phyloP scores from a whole-genome alignment of 2,113 vertebrate species.

The Sapayoa aenigma region DNA sequence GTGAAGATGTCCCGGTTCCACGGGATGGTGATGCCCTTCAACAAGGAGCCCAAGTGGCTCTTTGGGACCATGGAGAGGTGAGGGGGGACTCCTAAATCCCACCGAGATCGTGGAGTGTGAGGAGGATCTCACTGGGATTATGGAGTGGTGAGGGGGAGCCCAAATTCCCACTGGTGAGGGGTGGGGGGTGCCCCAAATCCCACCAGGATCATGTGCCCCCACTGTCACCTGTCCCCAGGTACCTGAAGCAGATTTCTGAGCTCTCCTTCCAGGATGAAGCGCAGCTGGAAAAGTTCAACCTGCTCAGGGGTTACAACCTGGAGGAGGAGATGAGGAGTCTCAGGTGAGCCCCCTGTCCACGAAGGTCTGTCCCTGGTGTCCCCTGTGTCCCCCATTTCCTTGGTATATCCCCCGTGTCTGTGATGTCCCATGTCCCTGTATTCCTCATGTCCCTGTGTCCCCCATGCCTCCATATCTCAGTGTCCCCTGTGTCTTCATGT shows the following conservation, averaged over 20 bases:
- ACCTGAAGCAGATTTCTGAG: slow-evolving; percentile 85
- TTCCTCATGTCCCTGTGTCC: no score
- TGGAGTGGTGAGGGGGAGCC: background rate
- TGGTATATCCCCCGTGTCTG: background rate
- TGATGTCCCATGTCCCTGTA: no score
- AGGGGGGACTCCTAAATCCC: background rate
- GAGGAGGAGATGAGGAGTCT: slow-evolving; percentile 84
- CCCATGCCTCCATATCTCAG: background rate
- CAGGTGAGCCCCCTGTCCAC: slow-evolving; percentile 63
- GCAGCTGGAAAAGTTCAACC: slow-evolving; percentile 80
- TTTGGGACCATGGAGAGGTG: slow-evolving; percentile 89
- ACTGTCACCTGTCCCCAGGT: slow-evolving; percentile 60
- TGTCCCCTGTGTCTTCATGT: background rate
- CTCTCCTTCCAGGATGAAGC: slow-evolving; percentile 77
- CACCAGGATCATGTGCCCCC: fast-evolving
- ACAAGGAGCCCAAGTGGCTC: slow-evolving; percentile 93
- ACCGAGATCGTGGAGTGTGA: fast-evolving
- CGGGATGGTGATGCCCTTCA: slow-evolving; percentile 94
- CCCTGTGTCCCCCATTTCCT: background rate
- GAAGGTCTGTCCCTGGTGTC: background rate
- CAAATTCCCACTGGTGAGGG: background rate
- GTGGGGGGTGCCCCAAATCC: background rate
- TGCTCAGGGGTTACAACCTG: slow-evolving; percentile 79
- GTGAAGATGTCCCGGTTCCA: slow-evolving; percentile 88
- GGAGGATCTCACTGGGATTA: background rate